These are phyloP conservation scores for Opisthocomus hoazin DNA, from an alignment of 2,113 vertebrate genomes.

Conservation along the genomic window DNA sequence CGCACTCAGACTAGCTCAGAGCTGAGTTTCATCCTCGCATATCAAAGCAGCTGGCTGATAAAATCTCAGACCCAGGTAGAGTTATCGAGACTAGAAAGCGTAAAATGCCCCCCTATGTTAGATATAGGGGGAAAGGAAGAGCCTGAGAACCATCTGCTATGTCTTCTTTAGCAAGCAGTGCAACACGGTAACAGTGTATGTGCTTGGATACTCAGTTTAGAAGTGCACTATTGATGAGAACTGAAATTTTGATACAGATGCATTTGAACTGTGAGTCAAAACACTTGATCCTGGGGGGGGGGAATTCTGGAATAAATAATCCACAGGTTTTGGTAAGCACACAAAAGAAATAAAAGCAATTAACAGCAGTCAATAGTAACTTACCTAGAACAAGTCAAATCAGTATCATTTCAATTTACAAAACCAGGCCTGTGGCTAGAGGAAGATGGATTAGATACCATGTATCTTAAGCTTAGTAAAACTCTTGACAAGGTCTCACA, in stretches of 20 bases:
- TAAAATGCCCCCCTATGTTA: neutral
- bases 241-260: neutral
- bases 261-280: accelerated
- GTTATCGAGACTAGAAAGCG: neutral
- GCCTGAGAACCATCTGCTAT: neutral
- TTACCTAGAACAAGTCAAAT: neutral
- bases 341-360: neutral
- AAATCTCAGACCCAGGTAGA: neutral
- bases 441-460: neutral
- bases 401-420: neutral
- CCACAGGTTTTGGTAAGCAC: neutral
- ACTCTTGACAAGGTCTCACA: neutral
- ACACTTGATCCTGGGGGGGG: neutral
- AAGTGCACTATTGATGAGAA: neutral
- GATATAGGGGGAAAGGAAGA: neutral
- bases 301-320: neutral
- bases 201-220: neutral
- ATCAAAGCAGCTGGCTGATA: neutral
- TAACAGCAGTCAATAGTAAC: neutral
- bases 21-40: neutral
- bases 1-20: neutral
- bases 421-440: neutral
- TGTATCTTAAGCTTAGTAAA: neutral
- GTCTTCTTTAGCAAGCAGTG: neutral
- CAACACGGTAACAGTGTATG: neutral